Percentiles rank a stretch among this genome's conserved stretches.
phyloP scores from a whole-genome alignment of 2,888 invertebrate genomes.

The Pogonocherus hispidulus region DNA sequence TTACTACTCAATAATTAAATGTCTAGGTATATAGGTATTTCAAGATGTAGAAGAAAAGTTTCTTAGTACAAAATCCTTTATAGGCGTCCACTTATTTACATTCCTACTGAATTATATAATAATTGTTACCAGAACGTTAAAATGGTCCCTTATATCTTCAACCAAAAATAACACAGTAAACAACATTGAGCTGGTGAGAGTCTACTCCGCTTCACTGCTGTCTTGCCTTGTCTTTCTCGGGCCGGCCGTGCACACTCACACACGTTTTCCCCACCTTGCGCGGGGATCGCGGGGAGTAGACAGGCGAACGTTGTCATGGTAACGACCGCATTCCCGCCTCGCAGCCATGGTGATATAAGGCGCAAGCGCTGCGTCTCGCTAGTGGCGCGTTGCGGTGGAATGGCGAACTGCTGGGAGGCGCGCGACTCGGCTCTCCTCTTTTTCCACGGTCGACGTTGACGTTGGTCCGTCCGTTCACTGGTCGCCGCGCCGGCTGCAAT shows the following conservation, averaged over 20 bases:
- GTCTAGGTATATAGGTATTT: no score
- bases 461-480: background rate
- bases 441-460: conserved; percentile 38
- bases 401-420: conserved; percentile 60
- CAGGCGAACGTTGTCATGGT: conserved; percentile 64
- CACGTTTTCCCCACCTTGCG: conserved; percentile 31
- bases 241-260: conserved; percentile 28
- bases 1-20: no score
- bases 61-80: no score
- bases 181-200: conserved; percentile 33
- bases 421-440: conserved; percentile 49
- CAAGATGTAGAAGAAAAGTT: no score
- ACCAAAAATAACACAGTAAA: conserved; percentile 39
- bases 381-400: conserved; percentile 60
- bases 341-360: conserved; percentile 66
- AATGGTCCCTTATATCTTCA: conserved; percentile 31
- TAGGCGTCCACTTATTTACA: no score
- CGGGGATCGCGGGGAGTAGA: conserved; percentile 38
- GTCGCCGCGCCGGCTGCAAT: conserved; percentile 18
- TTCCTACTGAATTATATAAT: background rate
- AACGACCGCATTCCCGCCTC: conserved; percentile 70
- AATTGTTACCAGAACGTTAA: background rate
- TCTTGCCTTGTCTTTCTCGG: conserved; percentile 28
- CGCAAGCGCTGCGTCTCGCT: conserved; percentile 57
- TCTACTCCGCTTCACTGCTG: conserved; percentile 25